Evolutionary conservation across 2,888 invertebrate species (phyloP).

Genomic region (Tridacna crocea): DNA sequence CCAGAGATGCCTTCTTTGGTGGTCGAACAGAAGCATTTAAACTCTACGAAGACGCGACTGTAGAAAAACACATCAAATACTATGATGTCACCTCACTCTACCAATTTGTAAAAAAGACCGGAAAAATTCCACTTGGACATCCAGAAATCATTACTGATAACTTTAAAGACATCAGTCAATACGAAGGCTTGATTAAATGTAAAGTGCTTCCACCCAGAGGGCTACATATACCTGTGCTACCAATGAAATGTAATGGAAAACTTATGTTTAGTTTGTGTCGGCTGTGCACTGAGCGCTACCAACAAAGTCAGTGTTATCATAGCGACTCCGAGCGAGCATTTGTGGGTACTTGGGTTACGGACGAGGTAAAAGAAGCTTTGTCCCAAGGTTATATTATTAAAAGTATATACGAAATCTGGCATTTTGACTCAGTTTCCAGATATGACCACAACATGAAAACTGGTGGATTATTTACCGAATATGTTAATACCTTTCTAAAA

Average conservation of each 20-base stretch:
- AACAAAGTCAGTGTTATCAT: constrained; percentile 28
- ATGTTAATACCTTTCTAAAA: background rate
- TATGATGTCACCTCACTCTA: constrained; percentile 64
- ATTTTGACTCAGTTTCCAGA: constrained; percentile 68
- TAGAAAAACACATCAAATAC: constrained; percentile 62
- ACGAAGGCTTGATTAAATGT: constrained; percentile 72
- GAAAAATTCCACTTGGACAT: constrained; percentile 68
- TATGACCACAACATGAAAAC: constrained; percentile 49
- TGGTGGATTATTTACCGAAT: constrained; percentile 75
- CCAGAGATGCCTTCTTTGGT: constrained; percentile 72
- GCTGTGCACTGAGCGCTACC: constrained; percentile 41
- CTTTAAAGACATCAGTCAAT: constrained; percentile 61
- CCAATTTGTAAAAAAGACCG: constrained; percentile 69
- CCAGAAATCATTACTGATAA: constrained; percentile 66
- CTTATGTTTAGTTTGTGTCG: constrained; percentile 82
- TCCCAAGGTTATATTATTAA: constrained; percentile 36
- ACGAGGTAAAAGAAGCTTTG: constrained; percentile 44
- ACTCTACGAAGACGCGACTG: constrained; percentile 58
- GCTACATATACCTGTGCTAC: constrained; percentile 77
- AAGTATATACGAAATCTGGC: constrained; percentile 78
- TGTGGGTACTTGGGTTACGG: constrained; percentile 52
- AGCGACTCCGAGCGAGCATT: constrained; percentile 35
- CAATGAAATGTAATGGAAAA: constrained; percentile 71
- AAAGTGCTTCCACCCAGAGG: constrained; percentile 69
- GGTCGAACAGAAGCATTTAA: constrained; percentile 72